Evolutionary conservation across 2,888 invertebrate species (phyloP).

Genomic region (Auanema sp.): DNA sequence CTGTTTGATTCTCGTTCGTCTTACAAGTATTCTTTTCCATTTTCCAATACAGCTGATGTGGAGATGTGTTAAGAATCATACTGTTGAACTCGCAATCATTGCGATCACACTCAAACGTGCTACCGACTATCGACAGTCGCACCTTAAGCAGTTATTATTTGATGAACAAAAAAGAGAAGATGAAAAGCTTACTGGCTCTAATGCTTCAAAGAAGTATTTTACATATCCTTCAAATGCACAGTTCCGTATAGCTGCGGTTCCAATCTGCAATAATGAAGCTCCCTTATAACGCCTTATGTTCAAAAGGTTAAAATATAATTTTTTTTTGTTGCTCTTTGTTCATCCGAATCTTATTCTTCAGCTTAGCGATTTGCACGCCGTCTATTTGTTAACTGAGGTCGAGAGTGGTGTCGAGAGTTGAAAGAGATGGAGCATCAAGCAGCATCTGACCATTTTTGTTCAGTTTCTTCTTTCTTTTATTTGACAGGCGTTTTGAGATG

Average conservation of each 20-base stretch:
- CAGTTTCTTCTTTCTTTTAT: too few species aligned
- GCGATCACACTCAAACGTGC: conserved; percentile 10
- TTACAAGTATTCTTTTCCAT: conserved; percentile 17
- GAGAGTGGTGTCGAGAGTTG: neutral
- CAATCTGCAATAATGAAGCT: conserved; percentile 1
- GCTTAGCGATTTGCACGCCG: neutral
- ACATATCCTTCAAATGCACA: conserved; percentile 15
- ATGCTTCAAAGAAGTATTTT: conserved; percentile 11
- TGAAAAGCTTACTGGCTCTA: conserved; percentile 2
- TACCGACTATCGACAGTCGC: conserved; percentile 6
- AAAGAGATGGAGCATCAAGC: too few species aligned
- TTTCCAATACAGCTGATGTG: conserved; percentile 11
- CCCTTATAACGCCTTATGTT: neutral
- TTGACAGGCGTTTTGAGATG: too few species aligned
- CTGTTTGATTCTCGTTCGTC: too few species aligned
- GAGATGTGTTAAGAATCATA: conserved; percentile 6
- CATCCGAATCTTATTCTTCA: conserved; percentile 4
- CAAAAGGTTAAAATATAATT: neutral
- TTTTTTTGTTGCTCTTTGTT: neutral
- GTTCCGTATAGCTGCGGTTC: neutral
- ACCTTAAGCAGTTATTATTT: conserved; percentile 7
- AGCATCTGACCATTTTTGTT: too few species aligned
- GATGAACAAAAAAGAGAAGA: too few species aligned
- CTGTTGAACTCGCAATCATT: conserved; percentile 17
- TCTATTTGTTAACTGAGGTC: neutral